phyloP scores from a whole-genome alignment of 2,888 invertebrate species.

The Pristionchus mayeri region DNA sequence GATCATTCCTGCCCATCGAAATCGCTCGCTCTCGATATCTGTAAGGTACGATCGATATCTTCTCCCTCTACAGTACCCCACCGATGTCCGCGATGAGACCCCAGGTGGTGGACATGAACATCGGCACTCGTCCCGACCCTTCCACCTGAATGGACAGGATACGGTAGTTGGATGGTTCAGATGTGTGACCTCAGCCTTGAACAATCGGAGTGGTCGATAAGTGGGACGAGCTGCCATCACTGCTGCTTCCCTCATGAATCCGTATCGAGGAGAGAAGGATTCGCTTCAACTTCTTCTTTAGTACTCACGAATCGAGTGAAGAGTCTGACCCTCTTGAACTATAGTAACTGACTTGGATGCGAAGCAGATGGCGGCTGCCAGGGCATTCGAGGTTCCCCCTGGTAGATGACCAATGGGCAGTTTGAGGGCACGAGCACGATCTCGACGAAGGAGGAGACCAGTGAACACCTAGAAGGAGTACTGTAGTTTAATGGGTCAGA shows the following conservation, averaged over 20 bases:
- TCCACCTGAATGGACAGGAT: conserved; percentile 19
- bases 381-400: conserved; percentile 95
- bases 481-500: conserved; percentile 32
- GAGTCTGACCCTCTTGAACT: background rate
- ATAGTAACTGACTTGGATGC: conserved; percentile 58
- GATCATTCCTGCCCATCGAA: conserved; percentile 67
- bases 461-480: conserved; percentile 80
- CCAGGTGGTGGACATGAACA: conserved; percentile 67
- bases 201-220: conserved; percentile 54
- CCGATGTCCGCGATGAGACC: conserved; percentile 71
- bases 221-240: conserved; percentile 61
- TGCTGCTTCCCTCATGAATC: conserved; percentile 63
- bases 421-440: conserved; percentile 87
- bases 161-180: conserved; percentile 36
- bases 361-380: conserved; percentile 78
- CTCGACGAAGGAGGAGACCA: conserved; percentile 89
- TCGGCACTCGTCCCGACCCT: conserved; percentile 51
- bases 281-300: conserved; percentile 57
- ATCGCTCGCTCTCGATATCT: conserved; percentile 68
- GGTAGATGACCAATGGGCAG: conserved; percentile 91
- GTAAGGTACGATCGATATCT: background rate
- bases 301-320: conserved; percentile 1
- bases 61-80: conserved; percentile 28
- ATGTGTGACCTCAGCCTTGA: conserved; percentile 26
- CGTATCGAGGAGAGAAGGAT: conserved; percentile 65